Evolutionary conservation across 2,113 vertebrate species (phyloP), one percentile per base, ranked within the genome.

Genomic region (Pao palembangensis): DNA sequence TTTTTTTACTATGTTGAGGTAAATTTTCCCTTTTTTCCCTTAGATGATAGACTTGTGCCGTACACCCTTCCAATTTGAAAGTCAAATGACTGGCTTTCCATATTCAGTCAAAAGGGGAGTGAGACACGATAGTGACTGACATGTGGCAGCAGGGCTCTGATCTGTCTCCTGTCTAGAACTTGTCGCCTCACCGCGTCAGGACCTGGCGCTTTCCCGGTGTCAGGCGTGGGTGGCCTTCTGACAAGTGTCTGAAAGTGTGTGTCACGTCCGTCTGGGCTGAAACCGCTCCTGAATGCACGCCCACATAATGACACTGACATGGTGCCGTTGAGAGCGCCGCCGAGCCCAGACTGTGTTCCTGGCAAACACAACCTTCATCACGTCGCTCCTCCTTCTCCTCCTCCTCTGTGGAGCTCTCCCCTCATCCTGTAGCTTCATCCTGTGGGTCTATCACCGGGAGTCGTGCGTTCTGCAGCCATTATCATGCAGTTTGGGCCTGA

Each of bases 101-200:
- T 73, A 51, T 81, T 75, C 58, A 67, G 41, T 19, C 17, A 21
- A 49, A 20, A 12, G 55, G 61, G 43, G 59, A 70, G 70, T 78
- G 85, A 81, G 82, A 80, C 58, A 6, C 62, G 81, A 64, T 64
- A 63, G 65, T 80, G 67, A 78, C 66, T 87, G 84, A 85, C 82
- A 88, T 85, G 82, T 87, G 86, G 73, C 83, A 82, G 65, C 73
- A 73, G 81, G 76, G 81, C 83, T 67, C 71, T 56, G 66, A 84
- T 83, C 75, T 17, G 72, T 76, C 73, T 83, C 80, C 78, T 87
- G 80, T 84, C 78, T 38, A 12, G 57, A 82, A 85, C 79, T 81
- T 86, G 79, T 84, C 87, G 59, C 82, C 78, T 88, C 87, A 87
- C 84, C 87, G 85, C 82, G 82, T 84, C 87, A 72, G 64, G 76